phyloP scores from a whole-genome alignment of 2,113 vertebrate genomes.

The Mirza zaza region DNA sequence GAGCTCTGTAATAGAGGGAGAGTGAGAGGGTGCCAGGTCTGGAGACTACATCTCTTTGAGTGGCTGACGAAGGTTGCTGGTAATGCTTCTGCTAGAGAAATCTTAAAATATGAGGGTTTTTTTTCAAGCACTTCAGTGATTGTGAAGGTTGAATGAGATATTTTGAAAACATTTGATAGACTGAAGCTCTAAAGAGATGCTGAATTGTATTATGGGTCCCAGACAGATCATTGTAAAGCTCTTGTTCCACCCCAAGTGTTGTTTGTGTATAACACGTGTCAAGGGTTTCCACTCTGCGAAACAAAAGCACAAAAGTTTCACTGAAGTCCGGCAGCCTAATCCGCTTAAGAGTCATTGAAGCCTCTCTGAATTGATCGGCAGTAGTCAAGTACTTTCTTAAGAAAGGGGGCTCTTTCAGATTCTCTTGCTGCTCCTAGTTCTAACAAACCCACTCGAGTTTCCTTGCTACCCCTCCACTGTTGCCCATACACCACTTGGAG shows the following conservation, averaged over 20 bases:
- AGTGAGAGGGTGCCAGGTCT: background rate
- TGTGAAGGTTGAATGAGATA: slow-evolving; percentile 5
- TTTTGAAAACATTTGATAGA: slow-evolving; percentile 48
- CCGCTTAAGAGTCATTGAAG: slow-evolving; percentile 55
- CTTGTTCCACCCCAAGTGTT: background rate
- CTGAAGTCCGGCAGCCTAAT: slow-evolving; percentile 50
- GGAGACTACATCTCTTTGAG: background rate
- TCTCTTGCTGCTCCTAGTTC: background rate
- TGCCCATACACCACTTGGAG: background rate
- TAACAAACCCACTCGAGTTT: background rate
- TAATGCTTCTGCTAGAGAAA: background rate
- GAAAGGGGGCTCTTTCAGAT: slow-evolving; percentile 35
- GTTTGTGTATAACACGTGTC: slow-evolving; percentile 21
- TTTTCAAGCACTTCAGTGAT: background rate
- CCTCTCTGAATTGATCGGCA: slow-evolving; percentile 54
- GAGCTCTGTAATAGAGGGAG: background rate
- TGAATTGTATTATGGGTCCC: background rate
- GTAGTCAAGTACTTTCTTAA: slow-evolving; percentile 53
- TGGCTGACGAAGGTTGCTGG: background rate
- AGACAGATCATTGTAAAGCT: background rate
- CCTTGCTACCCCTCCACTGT: background rate
- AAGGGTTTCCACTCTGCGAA: slow-evolving; percentile 39
- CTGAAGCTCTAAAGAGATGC: slow-evolving; percentile 18
- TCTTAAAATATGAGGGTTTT: background rate
- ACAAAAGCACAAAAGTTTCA: slow-evolving; percentile 66